phyloP scores from a whole-genome alignment of 1,140 invertebrate genomes.

The Bombus confusus region DNA sequence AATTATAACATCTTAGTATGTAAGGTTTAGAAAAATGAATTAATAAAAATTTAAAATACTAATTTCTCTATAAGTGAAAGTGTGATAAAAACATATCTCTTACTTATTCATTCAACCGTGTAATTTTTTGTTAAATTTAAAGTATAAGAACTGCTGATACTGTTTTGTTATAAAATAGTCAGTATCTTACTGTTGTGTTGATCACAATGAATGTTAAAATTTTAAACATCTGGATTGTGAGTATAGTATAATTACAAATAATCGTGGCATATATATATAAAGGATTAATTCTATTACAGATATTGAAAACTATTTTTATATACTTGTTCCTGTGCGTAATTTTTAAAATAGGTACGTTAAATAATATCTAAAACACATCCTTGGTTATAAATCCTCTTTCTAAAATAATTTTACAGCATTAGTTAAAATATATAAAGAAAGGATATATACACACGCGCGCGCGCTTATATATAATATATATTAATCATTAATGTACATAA shows the following conservation, averaged over 20 bases:
- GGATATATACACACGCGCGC: neutral
- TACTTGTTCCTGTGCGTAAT: conserved; percentile 31
- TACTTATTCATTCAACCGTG: conserved; percentile 38
- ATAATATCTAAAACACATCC: neutral
- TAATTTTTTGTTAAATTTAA: conserved; percentile 32
- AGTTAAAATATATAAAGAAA: neutral
- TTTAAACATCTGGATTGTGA: neutral
- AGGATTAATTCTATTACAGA: conserved; percentile 36
- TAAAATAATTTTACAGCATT: neutral
- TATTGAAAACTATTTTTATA: conserved; percentile 41
- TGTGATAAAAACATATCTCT: conserved; percentile 13
- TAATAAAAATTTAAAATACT: neutral
- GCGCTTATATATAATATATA: neutral
- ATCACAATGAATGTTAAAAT: conserved; percentile 25
- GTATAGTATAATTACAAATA: conserved; percentile 2
- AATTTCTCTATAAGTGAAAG: conserved; percentile 50
- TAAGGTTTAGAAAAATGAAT: neutral
- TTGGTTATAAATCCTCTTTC: neutral
- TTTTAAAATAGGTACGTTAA: conserved; percentile 42
- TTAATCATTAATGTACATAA: neutral
- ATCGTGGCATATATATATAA: neutral
- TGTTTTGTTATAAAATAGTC: conserved; percentile 18
- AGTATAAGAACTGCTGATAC: neutral
- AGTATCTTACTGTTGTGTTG: neutral
- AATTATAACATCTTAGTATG: neutral